Conservation (phyloP, 2,888 invertebrate genomes). For the Sipha maydis region DNA sequence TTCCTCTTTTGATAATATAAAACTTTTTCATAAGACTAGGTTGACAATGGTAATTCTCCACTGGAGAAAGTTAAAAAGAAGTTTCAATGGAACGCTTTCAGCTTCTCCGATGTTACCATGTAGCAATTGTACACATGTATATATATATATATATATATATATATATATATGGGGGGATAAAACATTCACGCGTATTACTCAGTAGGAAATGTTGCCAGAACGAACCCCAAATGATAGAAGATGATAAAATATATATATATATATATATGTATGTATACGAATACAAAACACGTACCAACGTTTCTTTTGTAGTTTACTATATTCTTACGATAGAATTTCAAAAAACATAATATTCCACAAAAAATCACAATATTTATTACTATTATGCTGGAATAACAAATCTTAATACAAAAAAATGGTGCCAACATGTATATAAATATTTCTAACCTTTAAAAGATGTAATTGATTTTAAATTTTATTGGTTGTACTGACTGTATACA, state of each 20-base stretch:
- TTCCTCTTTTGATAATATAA: slow-evolving; percentile 50
- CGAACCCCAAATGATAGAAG: slow-evolving; percentile 39
- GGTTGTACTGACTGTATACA: background rate
- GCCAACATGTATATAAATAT: background rate
- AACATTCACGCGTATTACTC: slow-evolving; percentile 38
- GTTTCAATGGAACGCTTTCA: slow-evolving; percentile 52
- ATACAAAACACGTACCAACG: slow-evolving; percentile 19
- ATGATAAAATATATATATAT: slow-evolving; percentile 15
- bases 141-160: slow-evolving; percentile 18
- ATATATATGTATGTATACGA: slow-evolving; percentile 14
- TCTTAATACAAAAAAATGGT: background rate
- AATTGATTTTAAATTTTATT: background rate
- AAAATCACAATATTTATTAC: background rate
- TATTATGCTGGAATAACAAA: slow-evolving; percentile 10
- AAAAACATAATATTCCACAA: background rate
- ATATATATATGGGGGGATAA: slow-evolving; percentile 1
- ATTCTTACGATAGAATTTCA: slow-evolving; percentile 14
- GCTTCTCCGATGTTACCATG: slow-evolving; percentile 31
- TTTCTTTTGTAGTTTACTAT: slow-evolving; percentile 36
- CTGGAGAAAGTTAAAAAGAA: slow-evolving; percentile 52
- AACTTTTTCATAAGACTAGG: slow-evolving; percentile 54
- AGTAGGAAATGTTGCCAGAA: slow-evolving; percentile 52
- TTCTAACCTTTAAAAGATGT: background rate
- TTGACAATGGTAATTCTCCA: slow-evolving; percentile 48
- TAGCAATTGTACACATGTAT: too few relatives aligned